These are phyloP conservation scores for Stramonita haemastoma DNA, from an alignment of 2,888 invertebrate genomes.

Conservation along the genomic window DNA sequence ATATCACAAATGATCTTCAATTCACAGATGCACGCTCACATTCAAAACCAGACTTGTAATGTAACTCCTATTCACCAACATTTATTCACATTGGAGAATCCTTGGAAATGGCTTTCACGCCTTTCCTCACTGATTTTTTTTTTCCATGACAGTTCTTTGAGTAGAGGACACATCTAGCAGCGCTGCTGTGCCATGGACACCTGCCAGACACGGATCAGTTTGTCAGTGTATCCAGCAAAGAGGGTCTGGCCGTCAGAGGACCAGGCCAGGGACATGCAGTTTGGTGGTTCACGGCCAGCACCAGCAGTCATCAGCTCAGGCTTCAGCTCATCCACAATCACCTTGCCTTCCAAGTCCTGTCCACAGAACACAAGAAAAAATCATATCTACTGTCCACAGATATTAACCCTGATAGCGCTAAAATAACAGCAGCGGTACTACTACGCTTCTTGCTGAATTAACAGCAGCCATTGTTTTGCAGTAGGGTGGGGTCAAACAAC, in stretches of 20 bases:
- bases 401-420: too few relatives aligned
- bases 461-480: too few relatives aligned
- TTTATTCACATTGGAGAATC: slow-evolving; percentile 5
- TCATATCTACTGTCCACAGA: neutral
- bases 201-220: slow-evolving; percentile 98
- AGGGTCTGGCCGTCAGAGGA: slow-evolving; percentile 99
- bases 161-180: slow-evolving; percentile 29
- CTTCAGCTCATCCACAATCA: slow-evolving; percentile 98
- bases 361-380: slow-evolving; percentile 36
- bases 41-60: neutral
- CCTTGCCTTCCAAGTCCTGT: slow-evolving; percentile 98
- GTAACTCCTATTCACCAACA: neutral
- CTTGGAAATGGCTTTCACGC: neutral
- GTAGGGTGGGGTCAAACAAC: too few relatives aligned
- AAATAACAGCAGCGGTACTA: too few relatives aligned
- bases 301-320: slow-evolving; percentile 92
- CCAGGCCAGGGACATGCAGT: slow-evolving; percentile 98
- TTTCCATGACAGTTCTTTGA: neutral
- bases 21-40: neutral
- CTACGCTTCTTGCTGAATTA: too few relatives aligned
- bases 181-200: slow-evolving; percentile 80
- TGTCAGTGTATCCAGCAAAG: slow-evolving; percentile 99
- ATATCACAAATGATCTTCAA: too few relatives aligned
- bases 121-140: neutral
- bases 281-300: slow-evolving; percentile 91